Conservation (phyloP, 2,888 invertebrate species). For the Nomada ruficornis region DNA sequence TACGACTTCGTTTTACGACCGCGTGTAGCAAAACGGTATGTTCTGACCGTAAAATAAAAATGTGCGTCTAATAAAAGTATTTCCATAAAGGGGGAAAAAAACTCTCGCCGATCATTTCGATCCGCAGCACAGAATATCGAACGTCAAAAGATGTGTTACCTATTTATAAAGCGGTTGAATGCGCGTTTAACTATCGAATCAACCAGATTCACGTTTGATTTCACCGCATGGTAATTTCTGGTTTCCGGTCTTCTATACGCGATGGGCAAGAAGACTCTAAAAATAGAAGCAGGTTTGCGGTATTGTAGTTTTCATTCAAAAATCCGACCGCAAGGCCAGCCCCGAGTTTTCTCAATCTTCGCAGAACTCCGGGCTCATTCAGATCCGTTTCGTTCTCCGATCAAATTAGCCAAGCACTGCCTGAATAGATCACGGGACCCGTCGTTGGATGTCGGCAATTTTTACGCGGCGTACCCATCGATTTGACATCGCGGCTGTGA, state of each 20-base stretch:
- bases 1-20: not conserved
- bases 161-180: constrained; percentile 48
- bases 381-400: not conserved
- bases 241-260: not conserved
- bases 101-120: not conserved
- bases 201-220: constrained; percentile 24
- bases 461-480: not conserved
- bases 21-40: too few species aligned
- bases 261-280: not conserved
- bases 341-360: not conserved
- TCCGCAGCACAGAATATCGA: not conserved
- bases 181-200: constrained; percentile 1
- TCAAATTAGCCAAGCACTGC: constrained; percentile 19
- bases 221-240: not conserved
- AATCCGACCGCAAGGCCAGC: not conserved
- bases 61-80: not conserved
- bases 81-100: not conserved
- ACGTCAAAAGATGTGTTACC: not conserved
- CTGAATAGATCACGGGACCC: not conserved
- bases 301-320: not conserved
- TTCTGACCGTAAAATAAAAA: too few species aligned
- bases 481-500: not conserved
- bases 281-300: constrained; percentile 10
- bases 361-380: not conserved
- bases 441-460: not conserved